phyloP scores from a whole-genome alignment of 2,797 vertebrate genomes.

The Bradypus variegatus region DNA sequence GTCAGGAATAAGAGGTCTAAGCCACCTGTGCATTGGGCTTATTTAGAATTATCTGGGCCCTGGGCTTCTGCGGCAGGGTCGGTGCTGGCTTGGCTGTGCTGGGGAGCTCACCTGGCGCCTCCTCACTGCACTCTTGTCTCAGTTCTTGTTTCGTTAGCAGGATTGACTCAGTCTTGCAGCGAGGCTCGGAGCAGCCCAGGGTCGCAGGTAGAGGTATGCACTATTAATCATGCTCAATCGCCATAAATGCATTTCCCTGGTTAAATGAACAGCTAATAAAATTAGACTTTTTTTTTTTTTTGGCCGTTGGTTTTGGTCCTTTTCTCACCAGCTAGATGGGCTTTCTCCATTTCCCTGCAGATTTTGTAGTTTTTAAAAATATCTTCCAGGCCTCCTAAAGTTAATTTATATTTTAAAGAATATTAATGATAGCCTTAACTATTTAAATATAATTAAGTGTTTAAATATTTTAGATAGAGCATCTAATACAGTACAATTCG shows the following conservation, averaged over 20 bases:
- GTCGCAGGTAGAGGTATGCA: constrained; percentile 76
- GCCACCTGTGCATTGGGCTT: constrained; percentile 55
- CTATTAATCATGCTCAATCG: constrained; percentile 74
- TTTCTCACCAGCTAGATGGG: constrained; percentile 10
- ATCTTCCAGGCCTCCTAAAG: constrained; percentile 54
- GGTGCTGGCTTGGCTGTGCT: constrained; percentile 59
- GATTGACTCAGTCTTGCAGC: constrained; percentile 75
- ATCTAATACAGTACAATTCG: neutral
- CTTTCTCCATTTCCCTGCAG: constrained; percentile 36
- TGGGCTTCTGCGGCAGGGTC: constrained; percentile 65
- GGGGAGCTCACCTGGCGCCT: constrained; percentile 62
- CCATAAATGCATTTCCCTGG: constrained; percentile 71
- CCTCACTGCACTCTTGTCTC: constrained; percentile 69
- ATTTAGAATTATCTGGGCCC: constrained; percentile 17
- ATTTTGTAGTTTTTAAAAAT: constrained; percentile 32
- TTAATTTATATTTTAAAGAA: constrained; percentile 28
- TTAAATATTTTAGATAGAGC: constrained; percentile 3
- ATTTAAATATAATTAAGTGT: neutral
- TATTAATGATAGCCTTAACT: neutral
- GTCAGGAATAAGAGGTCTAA: constrained; percentile 47
- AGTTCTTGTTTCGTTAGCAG: constrained; percentile 76
- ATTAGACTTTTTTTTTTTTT: constrained; percentile 20
- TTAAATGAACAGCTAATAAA: constrained; percentile 53
- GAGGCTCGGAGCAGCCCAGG: constrained; percentile 73
- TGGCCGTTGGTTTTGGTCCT: constrained; percentile 42